A percentile compares a stretch with the other conserved stretches of the same genome.
Conservation (phyloP, 2,888 invertebrate species). For the Eupithecia pulchellata region DNA sequence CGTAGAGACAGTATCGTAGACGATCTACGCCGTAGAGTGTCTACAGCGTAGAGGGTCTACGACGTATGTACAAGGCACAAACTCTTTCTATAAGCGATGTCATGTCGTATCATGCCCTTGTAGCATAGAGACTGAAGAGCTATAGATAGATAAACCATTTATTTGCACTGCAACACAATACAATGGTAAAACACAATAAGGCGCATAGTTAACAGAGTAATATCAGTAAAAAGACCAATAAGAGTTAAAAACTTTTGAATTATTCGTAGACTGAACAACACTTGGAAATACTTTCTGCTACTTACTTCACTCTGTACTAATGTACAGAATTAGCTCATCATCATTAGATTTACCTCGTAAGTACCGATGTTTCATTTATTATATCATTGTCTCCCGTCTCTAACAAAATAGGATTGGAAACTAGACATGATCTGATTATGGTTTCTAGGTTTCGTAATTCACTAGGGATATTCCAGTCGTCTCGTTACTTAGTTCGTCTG, state of each 20-base stretch:
- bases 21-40: constrained; percentile 4
- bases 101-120: neutral
- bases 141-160: too few relatives aligned
- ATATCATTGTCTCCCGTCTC: too few relatives aligned
- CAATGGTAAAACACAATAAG: too few relatives aligned
- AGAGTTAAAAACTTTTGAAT: too few relatives aligned
- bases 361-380: neutral
- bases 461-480: constrained; percentile 20
- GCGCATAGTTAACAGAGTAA: too few relatives aligned
- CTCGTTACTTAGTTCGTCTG: constrained; percentile 28
- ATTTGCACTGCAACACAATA: too few relatives aligned
- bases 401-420: constrained; percentile 23
- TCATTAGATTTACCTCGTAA: too few relatives aligned
- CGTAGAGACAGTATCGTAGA: neutral
- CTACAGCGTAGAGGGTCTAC: neutral
- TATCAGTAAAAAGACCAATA: too few relatives aligned
- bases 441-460: constrained; percentile 30
- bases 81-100: neutral
- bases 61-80: neutral
- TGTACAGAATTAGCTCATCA: too few relatives aligned
- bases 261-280: too few relatives aligned
- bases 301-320: too few relatives aligned
- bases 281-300: too few relatives aligned
- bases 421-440: constrained; percentile 27
- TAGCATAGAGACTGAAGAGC: neutral